Evolutionary conservation across 2,113 vertebrate species (phyloP), one percentile per base, ranked within the genome.

Genomic region (Recurvirostra avosetta): DNA sequence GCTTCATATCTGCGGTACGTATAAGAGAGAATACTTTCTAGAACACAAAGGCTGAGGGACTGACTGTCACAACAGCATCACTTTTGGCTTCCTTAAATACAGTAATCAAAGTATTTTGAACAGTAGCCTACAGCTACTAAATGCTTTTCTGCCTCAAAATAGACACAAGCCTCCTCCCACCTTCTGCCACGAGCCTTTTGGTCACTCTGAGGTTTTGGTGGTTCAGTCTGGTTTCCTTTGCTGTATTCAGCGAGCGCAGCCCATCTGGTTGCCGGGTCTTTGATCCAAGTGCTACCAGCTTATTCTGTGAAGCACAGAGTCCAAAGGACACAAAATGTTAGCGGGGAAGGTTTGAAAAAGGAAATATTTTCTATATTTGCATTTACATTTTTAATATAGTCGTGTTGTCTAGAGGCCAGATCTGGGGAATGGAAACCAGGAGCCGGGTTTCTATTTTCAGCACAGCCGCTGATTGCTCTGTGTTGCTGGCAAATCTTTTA

Each of bases 401-500:
- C 8, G 0, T 29, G 50, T 91, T 94, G 95, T 92, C 96, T 92
- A 94, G 90, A 90, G 90, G 95, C 88, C 93, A 95, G 75, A 86
- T 90, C 88, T 56, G 72, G 92, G 93, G 87, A 93, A 71, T 84
- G 94, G 93, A 96, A 96, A 92, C 49, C 94, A 86, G 92, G 88
- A 94, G 95, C 38, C 61, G 67, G 75, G 87, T 85, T 96, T 92
- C 96, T 96, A 94, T 93, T 97, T 96, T 92, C 85, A 94, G 95
- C 77, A 27, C 94, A 78, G 75, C 55, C 88, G 83, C 85, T 92
- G 94, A 97, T 96, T 96, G 93, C 94, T 96, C 92, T 52, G 63
- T 92, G 90, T 71, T 88, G 71, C 90, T 84, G 88, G 94, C 90
- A 97, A 97, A 96, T 95, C 91, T 96, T 94, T 94, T 96, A 97